Percentiles rank a stretch among this genome's conserved stretches.
Conservation (phyloP, 2,113 vertebrate species). For the Herpetotheres cachinnans region DNA sequence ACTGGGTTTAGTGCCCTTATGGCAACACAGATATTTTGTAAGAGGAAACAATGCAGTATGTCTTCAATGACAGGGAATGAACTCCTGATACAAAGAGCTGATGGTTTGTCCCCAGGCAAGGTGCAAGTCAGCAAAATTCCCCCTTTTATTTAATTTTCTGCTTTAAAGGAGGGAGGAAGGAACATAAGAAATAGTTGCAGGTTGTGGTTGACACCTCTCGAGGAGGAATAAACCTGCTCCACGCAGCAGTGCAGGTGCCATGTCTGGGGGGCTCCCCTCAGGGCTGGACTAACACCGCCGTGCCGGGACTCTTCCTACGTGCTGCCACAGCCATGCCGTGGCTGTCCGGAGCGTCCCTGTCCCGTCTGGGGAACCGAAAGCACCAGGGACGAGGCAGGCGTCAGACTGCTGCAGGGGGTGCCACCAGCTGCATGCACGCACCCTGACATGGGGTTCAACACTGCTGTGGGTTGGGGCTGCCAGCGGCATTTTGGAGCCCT, state of each 20-base stretch:
- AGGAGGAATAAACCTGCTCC: background rate
- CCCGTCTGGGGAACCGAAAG: background rate
- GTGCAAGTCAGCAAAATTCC: background rate
- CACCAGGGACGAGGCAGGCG: background rate
- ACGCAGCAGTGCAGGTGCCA: background rate
- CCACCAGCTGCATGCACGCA: background rate
- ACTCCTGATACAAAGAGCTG: background rate
- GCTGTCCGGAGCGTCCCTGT: background rate
- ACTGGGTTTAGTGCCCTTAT: background rate
- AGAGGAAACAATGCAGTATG: background rate
- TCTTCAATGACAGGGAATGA: background rate
- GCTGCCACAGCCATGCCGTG: accelerated
- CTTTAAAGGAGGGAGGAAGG: background rate
- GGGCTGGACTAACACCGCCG: accelerated
- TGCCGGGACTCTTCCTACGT: accelerated
- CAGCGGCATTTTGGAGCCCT: background rate
- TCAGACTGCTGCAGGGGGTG: background rate
- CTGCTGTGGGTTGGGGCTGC: accelerated
- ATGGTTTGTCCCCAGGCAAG: background rate
- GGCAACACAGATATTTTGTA: background rate
- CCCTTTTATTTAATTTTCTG: background rate
- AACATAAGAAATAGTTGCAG: background rate
- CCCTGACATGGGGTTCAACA: accelerated
- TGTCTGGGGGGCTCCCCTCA: accelerated
- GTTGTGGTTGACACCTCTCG: accelerated